Evolutionary conservation across 2,888 invertebrate genomes (phyloP).

Genomic region (Caenorhabditis panamensis): DNA sequence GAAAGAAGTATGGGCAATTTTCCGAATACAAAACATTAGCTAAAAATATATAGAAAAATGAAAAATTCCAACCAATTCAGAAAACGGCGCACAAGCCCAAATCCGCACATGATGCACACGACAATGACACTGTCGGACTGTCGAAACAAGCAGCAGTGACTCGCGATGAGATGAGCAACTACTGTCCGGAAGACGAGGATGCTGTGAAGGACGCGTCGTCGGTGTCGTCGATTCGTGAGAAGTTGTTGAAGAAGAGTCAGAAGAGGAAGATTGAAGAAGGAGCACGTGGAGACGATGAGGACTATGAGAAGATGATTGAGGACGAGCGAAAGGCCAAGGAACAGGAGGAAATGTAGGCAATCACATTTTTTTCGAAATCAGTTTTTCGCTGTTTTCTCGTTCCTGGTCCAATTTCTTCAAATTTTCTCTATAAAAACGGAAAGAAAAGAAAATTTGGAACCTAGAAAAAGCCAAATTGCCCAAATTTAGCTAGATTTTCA

Average conservation of each 20-base stretch:
- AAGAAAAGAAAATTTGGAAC: no score
- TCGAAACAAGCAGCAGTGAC: conserved; percentile 81
- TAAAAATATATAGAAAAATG: no score
- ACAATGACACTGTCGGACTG: conserved; percentile 88
- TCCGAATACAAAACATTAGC: no score
- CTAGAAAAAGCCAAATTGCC: no score
- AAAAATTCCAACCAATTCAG: no score
- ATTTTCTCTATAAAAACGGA: no score
- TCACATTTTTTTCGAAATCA: no score
- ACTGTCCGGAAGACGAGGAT: conserved; percentile 64
- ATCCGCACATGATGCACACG: conserved; percentile 90
- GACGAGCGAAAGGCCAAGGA: conserved; percentile 61
- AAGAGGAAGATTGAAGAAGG: conserved; percentile 29
- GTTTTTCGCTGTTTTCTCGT: conserved; percentile 6
- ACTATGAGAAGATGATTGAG: conserved; percentile 68
- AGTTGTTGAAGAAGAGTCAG: conserved; percentile 58
- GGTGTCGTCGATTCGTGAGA: conserved; percentile 57
- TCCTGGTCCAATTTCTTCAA: no score
- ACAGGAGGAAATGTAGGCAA: conserved; percentile 65
- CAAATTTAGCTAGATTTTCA: no score
- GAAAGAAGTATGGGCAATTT: no score
- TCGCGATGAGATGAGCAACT: conserved; percentile 76
- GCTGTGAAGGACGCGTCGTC: conserved; percentile 47
- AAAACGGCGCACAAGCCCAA: conserved; percentile 64
- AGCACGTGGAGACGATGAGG: conserved; percentile 59